phyloP scores from a whole-genome alignment of 2,797 vertebrate genomes.

The Myotis planiceps region DNA sequence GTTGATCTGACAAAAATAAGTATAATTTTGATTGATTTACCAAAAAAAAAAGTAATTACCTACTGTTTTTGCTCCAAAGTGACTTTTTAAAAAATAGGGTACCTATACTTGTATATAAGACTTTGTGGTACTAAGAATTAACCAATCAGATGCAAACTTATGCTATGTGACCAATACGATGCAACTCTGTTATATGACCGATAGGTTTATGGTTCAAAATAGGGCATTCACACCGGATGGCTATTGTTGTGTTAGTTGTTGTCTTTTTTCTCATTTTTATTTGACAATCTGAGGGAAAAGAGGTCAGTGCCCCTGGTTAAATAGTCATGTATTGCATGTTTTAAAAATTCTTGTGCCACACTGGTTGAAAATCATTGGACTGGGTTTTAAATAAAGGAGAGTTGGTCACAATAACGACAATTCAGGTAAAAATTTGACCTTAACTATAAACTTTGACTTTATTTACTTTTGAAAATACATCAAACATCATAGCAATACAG shows the following conservation, averaged over 20 bases:
- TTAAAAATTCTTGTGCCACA: not conserved
- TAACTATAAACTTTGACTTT: not conserved
- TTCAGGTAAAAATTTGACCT: not conserved
- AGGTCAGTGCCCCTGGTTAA: not conserved
- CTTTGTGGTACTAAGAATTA: not conserved
- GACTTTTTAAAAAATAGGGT: not conserved
- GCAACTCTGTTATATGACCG: not conserved
- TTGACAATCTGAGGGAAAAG: not conserved
- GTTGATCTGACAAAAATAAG: not conserved
- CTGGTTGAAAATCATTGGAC: not conserved
- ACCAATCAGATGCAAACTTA: not conserved
- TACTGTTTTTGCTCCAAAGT: not conserved
- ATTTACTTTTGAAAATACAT: not conserved
- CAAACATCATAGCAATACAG: not conserved
- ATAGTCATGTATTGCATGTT: not conserved
- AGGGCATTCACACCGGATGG: not conserved
- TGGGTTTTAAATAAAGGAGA: not conserved
- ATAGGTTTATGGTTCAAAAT: not conserved
- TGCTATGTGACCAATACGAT: not conserved
- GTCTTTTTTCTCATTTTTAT: not conserved
- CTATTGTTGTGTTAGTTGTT: not conserved
- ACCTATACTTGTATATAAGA: not conserved
- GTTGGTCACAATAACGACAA: not conserved
- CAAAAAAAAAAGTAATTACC: not conserved
- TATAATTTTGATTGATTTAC: not conserved